phyloP scores from a whole-genome alignment of 2,888 invertebrate species.

The Protodeltote pygarga region DNA sequence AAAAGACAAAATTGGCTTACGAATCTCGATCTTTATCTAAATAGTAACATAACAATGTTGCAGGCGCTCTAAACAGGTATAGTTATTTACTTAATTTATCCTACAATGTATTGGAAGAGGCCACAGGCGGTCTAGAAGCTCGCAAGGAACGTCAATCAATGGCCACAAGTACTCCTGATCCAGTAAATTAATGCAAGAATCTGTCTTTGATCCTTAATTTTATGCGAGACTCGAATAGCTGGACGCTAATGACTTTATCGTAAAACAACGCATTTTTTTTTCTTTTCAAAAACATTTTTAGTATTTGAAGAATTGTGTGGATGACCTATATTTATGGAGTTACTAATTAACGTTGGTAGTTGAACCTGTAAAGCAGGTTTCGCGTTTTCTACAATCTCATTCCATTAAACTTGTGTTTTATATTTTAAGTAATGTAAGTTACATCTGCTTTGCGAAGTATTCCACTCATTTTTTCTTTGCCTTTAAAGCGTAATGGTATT shows the following conservation, averaged over 20 bases:
- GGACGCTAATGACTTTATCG: slow-evolving; percentile 72
- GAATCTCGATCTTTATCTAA: slow-evolving; percentile 10
- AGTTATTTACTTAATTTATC: slow-evolving; percentile 28
- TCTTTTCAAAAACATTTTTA: slow-evolving; percentile 44
- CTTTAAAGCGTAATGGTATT: not conserved
- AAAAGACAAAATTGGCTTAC: slow-evolving; percentile 11
- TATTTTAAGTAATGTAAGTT: not conserved
- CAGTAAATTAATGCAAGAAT: slow-evolving; percentile 61
- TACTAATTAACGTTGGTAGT: slow-evolving; percentile 19
- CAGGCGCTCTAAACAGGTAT: slow-evolving; percentile 2
- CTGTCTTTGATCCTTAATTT: slow-evolving; percentile 58
- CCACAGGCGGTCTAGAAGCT: slow-evolving; percentile 45
- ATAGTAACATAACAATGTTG: not conserved
- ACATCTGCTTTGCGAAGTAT: slow-evolving; percentile 8
- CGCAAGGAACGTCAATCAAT: slow-evolving; percentile 39
- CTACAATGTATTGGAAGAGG: slow-evolving; percentile 12
- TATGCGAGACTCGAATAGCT: slow-evolving; percentile 64
- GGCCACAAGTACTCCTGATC: slow-evolving; percentile 40
- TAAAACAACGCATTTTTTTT: slow-evolving; percentile 49
- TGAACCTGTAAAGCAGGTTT: not conserved
- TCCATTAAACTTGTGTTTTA: slow-evolving; percentile 2
- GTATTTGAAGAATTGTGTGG: slow-evolving; percentile 36
- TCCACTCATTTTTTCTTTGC: not conserved
- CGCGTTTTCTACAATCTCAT: slow-evolving; percentile 2
- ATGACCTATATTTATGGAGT: slow-evolving; percentile 20